Conservation (phyloP, 2,888 invertebrate species). For the Cristatella mucedo region DNA sequence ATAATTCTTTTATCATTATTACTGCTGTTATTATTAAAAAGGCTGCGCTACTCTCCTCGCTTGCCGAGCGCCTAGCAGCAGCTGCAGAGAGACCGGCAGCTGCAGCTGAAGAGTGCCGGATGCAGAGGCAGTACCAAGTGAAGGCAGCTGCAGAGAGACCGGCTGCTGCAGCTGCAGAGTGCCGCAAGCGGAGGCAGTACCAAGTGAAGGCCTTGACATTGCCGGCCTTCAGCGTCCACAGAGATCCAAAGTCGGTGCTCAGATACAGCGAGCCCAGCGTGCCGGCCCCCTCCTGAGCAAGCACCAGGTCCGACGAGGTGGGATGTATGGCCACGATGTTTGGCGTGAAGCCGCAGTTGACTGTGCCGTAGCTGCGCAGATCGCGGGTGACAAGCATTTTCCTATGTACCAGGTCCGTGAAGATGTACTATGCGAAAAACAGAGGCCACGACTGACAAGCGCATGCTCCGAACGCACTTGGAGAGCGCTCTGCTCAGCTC, state of each 20-base stretch:
- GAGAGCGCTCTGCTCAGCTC: too few species aligned
- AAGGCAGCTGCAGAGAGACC: background rate
- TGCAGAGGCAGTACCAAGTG: too few species aligned
- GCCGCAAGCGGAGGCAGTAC: too few species aligned
- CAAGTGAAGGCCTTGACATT: constrained; percentile 6
- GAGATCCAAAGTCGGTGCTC: background rate
- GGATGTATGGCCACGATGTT: background rate
- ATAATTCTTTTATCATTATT: too few species aligned
- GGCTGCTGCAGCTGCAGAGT: background rate
- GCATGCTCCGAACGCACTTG: too few species aligned
- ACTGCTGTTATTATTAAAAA: too few species aligned
- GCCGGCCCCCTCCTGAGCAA: background rate
- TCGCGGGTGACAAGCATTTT: background rate
- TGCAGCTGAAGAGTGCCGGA: too few species aligned
- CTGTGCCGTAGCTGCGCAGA: background rate
- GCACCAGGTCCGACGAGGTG: background rate
- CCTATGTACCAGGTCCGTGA: background rate
- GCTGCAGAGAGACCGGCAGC: too few species aligned
- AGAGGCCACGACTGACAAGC: too few species aligned
- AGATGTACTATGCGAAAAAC: too few species aligned
- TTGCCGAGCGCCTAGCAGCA: too few species aligned
- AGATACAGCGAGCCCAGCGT: background rate
- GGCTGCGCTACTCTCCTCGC: too few species aligned
- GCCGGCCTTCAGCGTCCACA: background rate
- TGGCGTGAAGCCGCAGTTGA: background rate